phyloP scores from a whole-genome alignment of 2,113 vertebrate species.

The Notarius quadriscutis region DNA sequence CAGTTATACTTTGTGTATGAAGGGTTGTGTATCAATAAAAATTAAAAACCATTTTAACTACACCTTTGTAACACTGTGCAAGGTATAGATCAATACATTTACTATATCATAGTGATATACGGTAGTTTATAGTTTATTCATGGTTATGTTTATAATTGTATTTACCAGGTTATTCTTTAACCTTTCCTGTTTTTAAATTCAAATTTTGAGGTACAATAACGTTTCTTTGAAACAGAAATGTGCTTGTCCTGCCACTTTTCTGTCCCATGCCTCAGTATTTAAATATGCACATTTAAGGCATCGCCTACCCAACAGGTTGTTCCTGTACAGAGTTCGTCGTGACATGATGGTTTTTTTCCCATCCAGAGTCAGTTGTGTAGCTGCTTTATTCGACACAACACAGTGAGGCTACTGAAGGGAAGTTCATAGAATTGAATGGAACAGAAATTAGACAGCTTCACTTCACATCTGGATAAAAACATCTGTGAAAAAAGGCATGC shows the following conservation, averaged over 20 bases:
- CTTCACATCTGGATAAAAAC: neutral
- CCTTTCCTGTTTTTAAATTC: constrained; percentile 68
- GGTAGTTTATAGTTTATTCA: constrained; percentile 61
- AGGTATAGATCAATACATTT: neutral
- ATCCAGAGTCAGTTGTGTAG: neutral
- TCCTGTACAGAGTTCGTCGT: neutral
- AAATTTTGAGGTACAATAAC: constrained; percentile 71
- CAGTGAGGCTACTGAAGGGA: neutral
- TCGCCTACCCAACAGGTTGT: neutral
- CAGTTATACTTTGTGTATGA: too few species aligned
- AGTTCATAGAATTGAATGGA: neutral
- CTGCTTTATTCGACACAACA: neutral
- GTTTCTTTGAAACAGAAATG: constrained; percentile 56
- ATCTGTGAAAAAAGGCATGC: neutral
- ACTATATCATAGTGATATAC: constrained; percentile 41
- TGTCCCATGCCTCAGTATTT: too few species aligned
- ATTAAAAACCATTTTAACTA: neutral
- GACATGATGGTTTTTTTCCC: neutral
- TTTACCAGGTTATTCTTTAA: constrained; percentile 48
- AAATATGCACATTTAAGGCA: neutral
- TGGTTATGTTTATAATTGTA: constrained; percentile 40
- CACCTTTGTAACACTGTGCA: neutral
- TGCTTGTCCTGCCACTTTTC: neutral
- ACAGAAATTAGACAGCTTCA: neutral
- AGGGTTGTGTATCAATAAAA: neutral